Evolutionary conservation across 1,140 invertebrate genomes (phyloP).

Genomic region (Cydia amplana): DNA sequence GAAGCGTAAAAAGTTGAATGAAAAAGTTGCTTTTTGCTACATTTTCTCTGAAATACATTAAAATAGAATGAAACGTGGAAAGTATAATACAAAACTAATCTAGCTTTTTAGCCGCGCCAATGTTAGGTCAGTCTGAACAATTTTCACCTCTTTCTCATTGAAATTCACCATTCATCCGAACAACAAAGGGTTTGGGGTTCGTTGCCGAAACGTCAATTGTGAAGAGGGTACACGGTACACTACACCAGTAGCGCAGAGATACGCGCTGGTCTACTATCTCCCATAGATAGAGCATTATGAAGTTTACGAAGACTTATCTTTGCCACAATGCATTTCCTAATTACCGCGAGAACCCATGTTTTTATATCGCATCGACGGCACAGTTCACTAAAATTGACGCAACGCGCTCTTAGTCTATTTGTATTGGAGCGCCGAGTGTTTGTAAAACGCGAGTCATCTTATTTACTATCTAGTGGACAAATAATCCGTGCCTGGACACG

Average conservation of each 20-base stretch:
- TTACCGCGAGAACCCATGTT: no score
- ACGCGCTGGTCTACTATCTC: constrained; percentile 42
- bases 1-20: constrained; percentile 16
- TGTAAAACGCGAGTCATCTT: not conserved
- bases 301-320: no score
- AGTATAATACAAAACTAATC: constrained; percentile 74
- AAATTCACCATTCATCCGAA: constrained; percentile 73
- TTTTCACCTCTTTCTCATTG: constrained; percentile 75
- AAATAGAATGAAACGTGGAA: constrained; percentile 71
- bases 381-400: no score
- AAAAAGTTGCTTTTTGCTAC: constrained; percentile 47
- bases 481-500: constrained; percentile 43
- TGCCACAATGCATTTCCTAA: no score
- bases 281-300: no score
- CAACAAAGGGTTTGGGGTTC: constrained; percentile 69
- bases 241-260: constrained; percentile 38
- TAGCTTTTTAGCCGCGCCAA: constrained; percentile 64
- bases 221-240: constrained; percentile 54
- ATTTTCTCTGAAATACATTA: constrained; percentile 58
- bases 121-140: constrained; percentile 57
- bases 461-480: not conserved
- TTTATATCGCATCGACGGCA: no score
- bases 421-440: not conserved
- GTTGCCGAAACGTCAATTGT: constrained; percentile 71
- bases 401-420: no score